A percentile compares a stretch with the other conserved stretches of the same genome.
Conservation (phyloP, 1,140 invertebrate species). For the Copidosoma floridanum region DNA sequence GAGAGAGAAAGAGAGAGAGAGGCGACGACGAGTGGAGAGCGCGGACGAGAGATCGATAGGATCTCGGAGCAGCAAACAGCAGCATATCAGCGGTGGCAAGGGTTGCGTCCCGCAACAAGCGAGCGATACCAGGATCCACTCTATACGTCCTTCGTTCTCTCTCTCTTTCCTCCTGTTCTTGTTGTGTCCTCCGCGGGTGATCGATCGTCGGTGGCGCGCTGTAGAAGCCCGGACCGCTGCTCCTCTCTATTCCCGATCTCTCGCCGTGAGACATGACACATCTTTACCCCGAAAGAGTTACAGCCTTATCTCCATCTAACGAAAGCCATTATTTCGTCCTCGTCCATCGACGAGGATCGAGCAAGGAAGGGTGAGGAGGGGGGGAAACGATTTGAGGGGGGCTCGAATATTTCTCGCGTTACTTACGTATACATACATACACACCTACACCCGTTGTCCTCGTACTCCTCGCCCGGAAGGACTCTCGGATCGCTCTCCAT, state of each 20-base stretch:
- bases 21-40: not conserved
- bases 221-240: too few species aligned
- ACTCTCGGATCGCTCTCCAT: too few species aligned
- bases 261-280: slow-evolving; percentile 19
- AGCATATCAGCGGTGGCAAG: too few species aligned
- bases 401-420: slow-evolving; percentile 20
- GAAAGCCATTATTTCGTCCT: slow-evolving; percentile 22
- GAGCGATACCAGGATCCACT: too few species aligned
- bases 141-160: too few species aligned
- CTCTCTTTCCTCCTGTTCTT: too few species aligned
- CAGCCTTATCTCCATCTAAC: slow-evolving; percentile 23
- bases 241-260: slow-evolving; percentile 19
- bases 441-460: too few species aligned
- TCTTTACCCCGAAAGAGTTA: slow-evolving; percentile 24
- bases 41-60: not conserved
- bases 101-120: too few species aligned
- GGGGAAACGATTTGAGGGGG: slow-evolving; percentile 11
- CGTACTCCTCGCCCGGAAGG: too few species aligned
- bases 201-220: slow-evolving; percentile 24
- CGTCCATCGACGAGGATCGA: not conserved
- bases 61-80: too few species aligned
- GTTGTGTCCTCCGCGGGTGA: too few species aligned
- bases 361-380: too few species aligned
- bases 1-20: slow-evolving; percentile 5
- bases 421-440: not conserved